A percentile compares a stretch with the other conserved stretches of the same genome.
These are phyloP conservation scores for Coranthus polyacanthus DNA, from an alignment of 2,797 vertebrate species.

Conservation along the genomic window DNA sequence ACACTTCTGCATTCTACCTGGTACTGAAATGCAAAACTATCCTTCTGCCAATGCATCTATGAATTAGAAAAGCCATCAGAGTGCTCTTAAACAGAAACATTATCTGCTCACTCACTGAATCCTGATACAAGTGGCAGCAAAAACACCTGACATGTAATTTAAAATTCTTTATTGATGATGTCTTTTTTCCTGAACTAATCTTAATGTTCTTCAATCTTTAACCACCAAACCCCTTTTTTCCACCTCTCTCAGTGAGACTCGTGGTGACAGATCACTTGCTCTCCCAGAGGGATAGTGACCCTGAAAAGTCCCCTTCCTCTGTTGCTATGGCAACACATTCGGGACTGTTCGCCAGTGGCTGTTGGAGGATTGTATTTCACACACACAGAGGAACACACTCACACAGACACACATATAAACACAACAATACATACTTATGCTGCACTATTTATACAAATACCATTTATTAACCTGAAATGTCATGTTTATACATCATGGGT, in stretches of 20 bases:
- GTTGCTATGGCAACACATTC: slow-evolving; percentile 73
- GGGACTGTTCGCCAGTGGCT: slow-evolving; percentile 20
- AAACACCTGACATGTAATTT: neutral
- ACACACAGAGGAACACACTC: neutral
- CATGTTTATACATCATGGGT: neutral
- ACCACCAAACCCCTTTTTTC: neutral
- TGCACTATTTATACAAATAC: neutral
- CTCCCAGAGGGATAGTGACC: slow-evolving; percentile 56
- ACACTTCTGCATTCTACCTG: neutral
- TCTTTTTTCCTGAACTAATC: no score
- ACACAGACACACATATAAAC: neutral
- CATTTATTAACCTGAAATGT: slow-evolving; percentile 9
- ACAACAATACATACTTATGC: neutral
- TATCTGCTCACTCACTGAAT: no score
- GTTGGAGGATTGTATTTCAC: slow-evolving; percentile 12
- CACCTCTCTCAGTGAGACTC: slow-evolving; percentile 12
- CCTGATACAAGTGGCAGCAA: neutral
- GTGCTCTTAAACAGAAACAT: no score
- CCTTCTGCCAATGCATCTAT: no score
- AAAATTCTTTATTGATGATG: no score
- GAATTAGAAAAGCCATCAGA: no score
- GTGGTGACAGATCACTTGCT: slow-evolving; percentile 55
- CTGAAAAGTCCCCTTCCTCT: slow-evolving; percentile 52
- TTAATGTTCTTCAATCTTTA: neutral
- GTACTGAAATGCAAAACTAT: neutral